Percentiles rank a stretch among this genome's conserved stretches.
Conservation (phyloP, 2,888 invertebrate genomes). For the Entomobrya proxima region DNA sequence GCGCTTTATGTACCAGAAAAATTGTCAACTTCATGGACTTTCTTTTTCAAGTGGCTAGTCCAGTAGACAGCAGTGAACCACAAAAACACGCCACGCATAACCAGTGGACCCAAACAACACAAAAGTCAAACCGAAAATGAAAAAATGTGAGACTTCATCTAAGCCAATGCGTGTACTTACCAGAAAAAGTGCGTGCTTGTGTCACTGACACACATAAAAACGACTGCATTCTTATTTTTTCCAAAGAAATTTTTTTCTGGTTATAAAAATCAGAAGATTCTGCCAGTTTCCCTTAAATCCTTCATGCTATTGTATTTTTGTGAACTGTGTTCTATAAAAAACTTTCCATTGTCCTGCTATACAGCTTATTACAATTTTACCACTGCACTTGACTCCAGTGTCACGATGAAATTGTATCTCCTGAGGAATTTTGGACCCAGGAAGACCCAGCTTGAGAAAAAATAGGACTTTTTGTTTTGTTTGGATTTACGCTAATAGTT, state of each 20-base stretch:
- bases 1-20: constrained; percentile 36
- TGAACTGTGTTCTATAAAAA: too few species aligned
- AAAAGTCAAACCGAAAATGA: neutral
- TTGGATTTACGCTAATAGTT: constrained; percentile 56
- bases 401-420: neutral
- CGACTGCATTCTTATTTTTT: constrained; percentile 1
- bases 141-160: constrained; percentile 4
- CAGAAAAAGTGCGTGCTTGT: constrained; percentile 8
- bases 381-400: neutral
- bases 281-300: neutral
- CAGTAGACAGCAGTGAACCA: neutral
- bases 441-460: too few species aligned
- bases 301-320: too few species aligned
- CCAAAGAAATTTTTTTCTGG: neutral
- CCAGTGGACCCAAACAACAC: neutral
- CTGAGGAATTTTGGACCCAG: neutral
- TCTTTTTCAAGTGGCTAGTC: neutral
- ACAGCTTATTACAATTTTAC: neutral
- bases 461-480: neutral
- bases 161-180: neutral
- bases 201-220: neutral
- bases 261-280: constrained; percentile 19
- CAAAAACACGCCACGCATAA: neutral
- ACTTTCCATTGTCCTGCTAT: neutral
- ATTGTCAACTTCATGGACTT: constrained; percentile 29